These are phyloP conservation scores for Brachyrhaphis roseni DNA, from an alignment of 2,797 vertebrate genomes.

Conservation along the genomic window DNA sequence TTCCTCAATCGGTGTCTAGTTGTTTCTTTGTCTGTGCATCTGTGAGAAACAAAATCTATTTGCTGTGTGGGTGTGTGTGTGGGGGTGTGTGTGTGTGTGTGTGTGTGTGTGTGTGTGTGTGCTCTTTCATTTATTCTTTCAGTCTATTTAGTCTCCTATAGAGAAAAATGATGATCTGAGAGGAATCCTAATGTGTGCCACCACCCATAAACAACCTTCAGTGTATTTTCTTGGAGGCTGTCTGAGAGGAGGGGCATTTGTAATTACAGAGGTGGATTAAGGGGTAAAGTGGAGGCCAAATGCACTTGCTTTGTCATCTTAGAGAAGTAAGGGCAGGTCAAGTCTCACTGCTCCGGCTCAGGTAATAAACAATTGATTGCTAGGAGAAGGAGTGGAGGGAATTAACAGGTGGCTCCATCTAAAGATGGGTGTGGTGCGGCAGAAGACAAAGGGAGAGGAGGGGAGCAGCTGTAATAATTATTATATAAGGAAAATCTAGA, in stretches of 20 bases:
- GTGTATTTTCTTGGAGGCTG: constrained; percentile 57
- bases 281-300: constrained; percentile 70
- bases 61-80: constrained; percentile 6
- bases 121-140: constrained; percentile 60
- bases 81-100: constrained; percentile 12
- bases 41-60: constrained; percentile 2
- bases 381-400: constrained; percentile 19
- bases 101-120: constrained; percentile 14
- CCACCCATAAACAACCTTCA: constrained; percentile 45
- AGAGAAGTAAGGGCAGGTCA: constrained; percentile 49
- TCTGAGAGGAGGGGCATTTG: constrained; percentile 68
- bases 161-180: constrained; percentile 73
- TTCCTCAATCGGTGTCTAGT: constrained; percentile 24
- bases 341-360: constrained; percentile 23
- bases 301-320: constrained; percentile 63
- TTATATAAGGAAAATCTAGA: constrained; percentile 7
- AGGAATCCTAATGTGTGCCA: constrained; percentile 74
- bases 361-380: constrained; percentile 41
- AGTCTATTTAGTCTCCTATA: constrained; percentile 71
- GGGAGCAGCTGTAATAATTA: constrained; percentile 6
- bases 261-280: constrained; percentile 84
- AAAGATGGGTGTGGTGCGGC: constrained; percentile 29
- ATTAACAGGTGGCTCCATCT: constrained; percentile 33
- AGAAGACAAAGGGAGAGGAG: constrained; percentile 49
- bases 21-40: constrained; percentile 24